A percentile compares a stretch with the other conserved stretches of the same genome.
Evolutionary conservation across 2,113 vertebrate genomes (phyloP).

Genomic region (pig (Sus scrofa)): T2T-Sscrofa CM000830.6:24219501-24220000

Average conservation of each 20-base stretch:
- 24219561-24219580: slow-evolving; percentile 62
- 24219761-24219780: slow-evolving; percentile 52
- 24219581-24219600: slow-evolving; percentile 41
- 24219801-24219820: neutral
- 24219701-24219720: slow-evolving; percentile 53
- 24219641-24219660: slow-evolving; percentile 49
- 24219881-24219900: slow-evolving; percentile 32
- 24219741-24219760: slow-evolving; percentile 60
- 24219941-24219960: slow-evolving; percentile 1
- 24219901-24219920: slow-evolving; percentile 59
- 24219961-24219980: slow-evolving; percentile 57
- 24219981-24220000: slow-evolving; percentile 48
- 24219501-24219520: slow-evolving; percentile 56
- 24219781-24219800: slow-evolving; percentile 21
- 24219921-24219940: slow-evolving; percentile 17
- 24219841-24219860: slow-evolving; percentile 59
- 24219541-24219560: slow-evolving; percentile 35
- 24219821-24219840: neutral
- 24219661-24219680: slow-evolving; percentile 33
- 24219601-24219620: slow-evolving; percentile 46
- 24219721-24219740: slow-evolving; percentile 31
- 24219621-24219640: slow-evolving; percentile 48
- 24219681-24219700: neutral
- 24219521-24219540: slow-evolving; percentile 52
- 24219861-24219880: neutral